These are phyloP conservation scores for Drosophila vallismaia DNA, from an alignment of 2,888 invertebrate genomes.

Conservation along the genomic window DNA sequence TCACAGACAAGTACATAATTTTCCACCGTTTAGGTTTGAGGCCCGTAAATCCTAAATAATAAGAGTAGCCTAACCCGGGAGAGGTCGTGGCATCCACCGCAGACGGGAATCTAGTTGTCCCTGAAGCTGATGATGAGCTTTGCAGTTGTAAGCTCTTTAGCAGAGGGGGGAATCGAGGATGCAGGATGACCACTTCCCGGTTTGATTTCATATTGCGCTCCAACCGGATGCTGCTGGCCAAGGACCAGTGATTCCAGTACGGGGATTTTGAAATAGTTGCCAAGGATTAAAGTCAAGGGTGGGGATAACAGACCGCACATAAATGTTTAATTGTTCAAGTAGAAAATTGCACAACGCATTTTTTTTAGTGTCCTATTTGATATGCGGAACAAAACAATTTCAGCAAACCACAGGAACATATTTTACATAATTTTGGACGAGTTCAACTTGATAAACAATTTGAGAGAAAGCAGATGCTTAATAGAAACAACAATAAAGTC, in stretches of 20 bases:
- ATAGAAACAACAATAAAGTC: constrained; percentile 49
- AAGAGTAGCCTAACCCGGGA: background rate
- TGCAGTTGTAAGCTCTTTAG: constrained; percentile 67
- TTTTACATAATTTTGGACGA: constrained; percentile 72
- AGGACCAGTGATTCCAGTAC: constrained; percentile 45
- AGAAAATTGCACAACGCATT: constrained; percentile 64
- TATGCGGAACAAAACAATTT: constrained; percentile 12
- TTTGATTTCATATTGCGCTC: constrained; percentile 17
- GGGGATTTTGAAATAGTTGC: constrained; percentile 53
- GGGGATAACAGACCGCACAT: constrained; percentile 18
- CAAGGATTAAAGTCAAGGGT: constrained; percentile 55
- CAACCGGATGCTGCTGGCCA: constrained; percentile 51
- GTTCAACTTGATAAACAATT: constrained; percentile 76
- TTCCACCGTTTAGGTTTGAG: background rate
- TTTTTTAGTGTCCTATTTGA: constrained; percentile 28
- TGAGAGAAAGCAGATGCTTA: constrained; percentile 69
- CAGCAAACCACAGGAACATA: constrained; percentile 59
- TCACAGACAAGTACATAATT: background rate
- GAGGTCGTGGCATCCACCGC: background rate
- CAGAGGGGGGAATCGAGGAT: background rate
- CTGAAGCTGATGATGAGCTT: constrained; percentile 48
- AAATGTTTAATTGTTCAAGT: constrained; percentile 64
- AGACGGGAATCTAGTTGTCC: constrained; percentile 3
- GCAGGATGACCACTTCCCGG: background rate
- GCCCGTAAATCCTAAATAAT: constrained; percentile 16